Evolutionary conservation across 2,113 vertebrate genomes (phyloP).

Genomic region (Gallinago paraguaiae): DNA sequence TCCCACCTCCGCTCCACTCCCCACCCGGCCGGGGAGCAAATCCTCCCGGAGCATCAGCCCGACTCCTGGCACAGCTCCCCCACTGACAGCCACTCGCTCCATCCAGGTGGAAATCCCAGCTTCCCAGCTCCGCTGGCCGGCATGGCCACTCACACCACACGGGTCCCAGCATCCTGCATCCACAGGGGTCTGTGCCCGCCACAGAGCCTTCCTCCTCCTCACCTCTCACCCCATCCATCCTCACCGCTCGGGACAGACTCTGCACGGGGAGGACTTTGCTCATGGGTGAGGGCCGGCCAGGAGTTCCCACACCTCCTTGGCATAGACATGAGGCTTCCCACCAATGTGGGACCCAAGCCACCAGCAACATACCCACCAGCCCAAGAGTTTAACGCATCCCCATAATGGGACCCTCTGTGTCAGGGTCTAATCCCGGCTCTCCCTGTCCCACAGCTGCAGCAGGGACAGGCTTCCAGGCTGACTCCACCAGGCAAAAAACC

Average conservation of each 20-base stretch:
- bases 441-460: neutral
- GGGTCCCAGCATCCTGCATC: neutral
- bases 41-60: neutral
- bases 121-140: neutral
- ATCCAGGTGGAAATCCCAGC: neutral
- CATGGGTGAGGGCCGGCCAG: neutral
- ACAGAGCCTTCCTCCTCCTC: neutral
- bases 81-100: neutral
- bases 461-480: neutral
- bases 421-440: neutral
- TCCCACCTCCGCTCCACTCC: neutral
- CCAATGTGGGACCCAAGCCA: neutral
- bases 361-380: neutral
- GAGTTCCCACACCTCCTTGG: neutral
- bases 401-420: fast-evolving
- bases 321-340: fast-evolving
- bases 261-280: neutral
- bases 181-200: fast-evolving
- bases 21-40: neutral
- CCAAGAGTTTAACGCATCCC: fast-evolving
- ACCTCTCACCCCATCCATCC: neutral
- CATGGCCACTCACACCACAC: fast-evolving
- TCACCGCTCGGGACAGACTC: neutral
- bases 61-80: neutral
- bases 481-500: neutral